Base-by-base conservation (phyloP, 2,113 vertebrate species). In the Siniperca knerii region DNA sequence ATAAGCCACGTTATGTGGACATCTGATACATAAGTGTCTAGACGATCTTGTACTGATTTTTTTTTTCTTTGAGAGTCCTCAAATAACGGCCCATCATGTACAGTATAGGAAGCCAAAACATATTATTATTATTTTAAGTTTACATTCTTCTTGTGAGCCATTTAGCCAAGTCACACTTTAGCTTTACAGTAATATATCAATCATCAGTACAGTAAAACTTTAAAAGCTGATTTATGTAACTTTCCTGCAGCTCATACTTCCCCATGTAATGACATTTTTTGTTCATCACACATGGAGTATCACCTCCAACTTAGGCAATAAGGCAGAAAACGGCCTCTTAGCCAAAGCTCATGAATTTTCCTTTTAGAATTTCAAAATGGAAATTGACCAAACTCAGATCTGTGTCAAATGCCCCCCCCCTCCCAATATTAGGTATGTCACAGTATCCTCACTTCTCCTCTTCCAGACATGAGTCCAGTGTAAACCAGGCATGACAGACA, bases 401-500 rank as follows among this genome's bases (percentile, higher is more conserved):
- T 79, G 33, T 79, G 46, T 81, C 73, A 54, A 12, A 73, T 62
- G 29, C 29, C 29, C 1, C 29, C 2, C 29, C 29, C 29, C 29
- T 29, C 29, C 1, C 29, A 29, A 29, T 29, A 29, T 29, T 29
- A 29, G 0, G 74, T 54, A 21, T 91, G 92, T 84, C 91, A 92
- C 80, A 66, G 83, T 75, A 92, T 92, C 89, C 88, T 75, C 46
- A 55, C 70, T 15, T 82, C 92, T 93, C 89, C 80, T 76, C 89
- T 92, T 92, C 88, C 92, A 91, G 93, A 92, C 91, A 65, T 82
- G 85, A 75, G 88, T 86, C 87, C 87, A 84, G 90, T 86, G 91
- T 92, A 88, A 93, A 90, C 89, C 91, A 88, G 92, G 92, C 91
- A 67, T 84, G 88, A 86, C 85, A 75, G 93, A 90, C 81, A 93